Conservation (phyloP, 2,888 invertebrate species). For the Scaptomyza reducta region DNA sequence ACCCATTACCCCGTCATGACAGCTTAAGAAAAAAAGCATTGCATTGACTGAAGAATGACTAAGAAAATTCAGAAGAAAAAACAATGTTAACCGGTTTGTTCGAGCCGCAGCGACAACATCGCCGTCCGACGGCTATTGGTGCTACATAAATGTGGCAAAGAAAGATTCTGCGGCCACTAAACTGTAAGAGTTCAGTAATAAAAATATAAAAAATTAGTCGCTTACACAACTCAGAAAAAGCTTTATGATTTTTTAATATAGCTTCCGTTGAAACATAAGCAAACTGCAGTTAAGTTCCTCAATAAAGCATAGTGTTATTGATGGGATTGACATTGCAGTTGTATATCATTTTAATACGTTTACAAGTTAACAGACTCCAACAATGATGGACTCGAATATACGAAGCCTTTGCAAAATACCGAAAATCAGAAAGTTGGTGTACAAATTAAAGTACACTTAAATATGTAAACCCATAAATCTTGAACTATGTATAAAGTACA, state of each 20-base stretch:
- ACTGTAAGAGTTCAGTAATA: conserved; percentile 59
- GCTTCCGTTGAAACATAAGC: conserved; percentile 54
- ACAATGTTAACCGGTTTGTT: conserved; percentile 73
- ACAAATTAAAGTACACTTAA: conserved; percentile 5
- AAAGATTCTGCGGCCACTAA: conserved; percentile 68
- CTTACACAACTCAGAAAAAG: conserved; percentile 34
- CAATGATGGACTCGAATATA: too few relatives aligned
- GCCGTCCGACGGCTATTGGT: conserved; percentile 50
- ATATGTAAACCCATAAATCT: background rate
- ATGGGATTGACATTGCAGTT: background rate
- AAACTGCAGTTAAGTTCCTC: conserved; percentile 38
- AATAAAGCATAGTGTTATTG: conserved; percentile 9
- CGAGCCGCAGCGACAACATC: conserved; percentile 66
- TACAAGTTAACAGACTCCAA: background rate
- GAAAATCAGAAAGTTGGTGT: conserved; percentile 4
- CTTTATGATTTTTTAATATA: conserved; percentile 38
- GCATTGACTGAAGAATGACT: conserved; percentile 70
- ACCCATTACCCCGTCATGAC: conserved; percentile 42
- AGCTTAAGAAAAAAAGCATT: conserved; percentile 55
- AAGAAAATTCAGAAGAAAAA: conserved; percentile 70
- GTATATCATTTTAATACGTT: background rate
- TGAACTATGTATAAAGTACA: background rate
- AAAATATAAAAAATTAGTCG: conserved; percentile 54
- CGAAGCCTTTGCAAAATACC: background rate
- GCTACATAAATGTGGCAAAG: conserved; percentile 61